phyloP scores from a whole-genome alignment of 2,797 vertebrate species.

The Gymnocypris eckloni region DNA sequence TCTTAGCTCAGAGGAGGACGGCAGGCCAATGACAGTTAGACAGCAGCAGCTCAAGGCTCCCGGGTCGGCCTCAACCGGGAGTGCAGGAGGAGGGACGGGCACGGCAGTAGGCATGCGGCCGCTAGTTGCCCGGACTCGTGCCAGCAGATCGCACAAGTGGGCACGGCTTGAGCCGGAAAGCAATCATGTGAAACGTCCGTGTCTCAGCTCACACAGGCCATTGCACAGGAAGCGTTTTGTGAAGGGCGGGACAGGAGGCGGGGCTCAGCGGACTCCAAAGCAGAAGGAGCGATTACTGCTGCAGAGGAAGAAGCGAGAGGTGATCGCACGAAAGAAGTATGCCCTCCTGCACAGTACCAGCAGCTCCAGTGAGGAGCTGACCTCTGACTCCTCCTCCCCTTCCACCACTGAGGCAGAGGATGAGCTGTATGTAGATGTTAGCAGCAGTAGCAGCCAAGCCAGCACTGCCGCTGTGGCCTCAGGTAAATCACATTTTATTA shows the following conservation, averaged over 20 bases:
- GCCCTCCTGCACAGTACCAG: slow-evolving; percentile 93
- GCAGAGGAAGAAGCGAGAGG: slow-evolving; percentile 95
- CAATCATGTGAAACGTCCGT: slow-evolving; percentile 91
- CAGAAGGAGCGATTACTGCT: slow-evolving; percentile 94
- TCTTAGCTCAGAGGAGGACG: slow-evolving; percentile 96
- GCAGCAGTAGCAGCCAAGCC: slow-evolving; percentile 90
- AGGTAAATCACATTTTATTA: slow-evolving; percentile 79
- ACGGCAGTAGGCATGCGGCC: slow-evolving; percentile 59
- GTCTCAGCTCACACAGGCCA: slow-evolving; percentile 83
- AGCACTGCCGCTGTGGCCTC: slow-evolving; percentile 86
- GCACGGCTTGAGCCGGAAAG: slow-evolving; percentile 89
- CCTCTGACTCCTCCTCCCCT: slow-evolving; percentile 90
- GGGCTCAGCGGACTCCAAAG: slow-evolving; percentile 91
- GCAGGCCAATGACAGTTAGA: slow-evolving; percentile 69
- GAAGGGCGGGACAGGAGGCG: slow-evolving; percentile 81
- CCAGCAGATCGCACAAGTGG: slow-evolving; percentile 90
- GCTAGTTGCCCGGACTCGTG: slow-evolving; percentile 83
- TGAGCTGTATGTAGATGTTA: slow-evolving; percentile 93
- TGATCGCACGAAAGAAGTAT: slow-evolving; percentile 92
- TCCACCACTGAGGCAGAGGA: slow-evolving; percentile 95
- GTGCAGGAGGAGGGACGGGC: slow-evolving; percentile 74
- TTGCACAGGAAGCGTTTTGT: slow-evolving; percentile 92
- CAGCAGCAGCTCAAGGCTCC: slow-evolving; percentile 72
- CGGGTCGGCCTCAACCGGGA: slow-evolving; percentile 58
- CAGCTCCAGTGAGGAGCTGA: slow-evolving; percentile 95